Percentiles rank a stretch among this genome's conserved stretches.
Evolutionary conservation across 2,888 invertebrate species (phyloP).

Genomic region (Drosophila bunnanda): DNA sequence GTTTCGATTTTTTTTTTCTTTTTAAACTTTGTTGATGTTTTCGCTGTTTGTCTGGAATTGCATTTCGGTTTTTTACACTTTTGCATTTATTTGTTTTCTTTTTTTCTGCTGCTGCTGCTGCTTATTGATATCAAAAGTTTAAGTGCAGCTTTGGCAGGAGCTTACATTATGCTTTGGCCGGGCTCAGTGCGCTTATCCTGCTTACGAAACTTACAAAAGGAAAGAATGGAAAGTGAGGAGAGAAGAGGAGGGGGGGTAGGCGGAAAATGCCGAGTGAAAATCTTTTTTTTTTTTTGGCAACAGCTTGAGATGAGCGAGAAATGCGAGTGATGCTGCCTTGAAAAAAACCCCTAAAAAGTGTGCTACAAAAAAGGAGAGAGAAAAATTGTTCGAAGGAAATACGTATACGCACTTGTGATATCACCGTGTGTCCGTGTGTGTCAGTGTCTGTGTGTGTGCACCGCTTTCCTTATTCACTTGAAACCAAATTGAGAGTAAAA

Average conservation of each 20-base stretch:
- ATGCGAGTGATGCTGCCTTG: conserved; percentile 15
- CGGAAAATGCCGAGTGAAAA: conserved; percentile 23
- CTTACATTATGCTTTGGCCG: conserved; percentile 74
- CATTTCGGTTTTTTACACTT: conserved; percentile 27
- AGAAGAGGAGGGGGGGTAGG: neutral
- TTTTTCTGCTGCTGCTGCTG: conserved; percentile 5
- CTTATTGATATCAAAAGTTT: conserved; percentile 80
- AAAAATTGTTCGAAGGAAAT: neutral
- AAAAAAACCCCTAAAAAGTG: conserved; percentile 42
- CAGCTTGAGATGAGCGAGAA: conserved; percentile 46
- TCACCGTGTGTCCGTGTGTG: conserved; percentile 17
- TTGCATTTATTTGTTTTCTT: conserved; percentile 13
- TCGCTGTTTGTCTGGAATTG: conserved; percentile 16
- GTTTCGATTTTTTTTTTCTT: neutral
- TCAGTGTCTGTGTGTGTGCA: conserved; percentile 2
- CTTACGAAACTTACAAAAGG: conserved; percentile 52
- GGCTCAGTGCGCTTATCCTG: conserved; percentile 69
- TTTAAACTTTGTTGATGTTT: conserved; percentile 17
- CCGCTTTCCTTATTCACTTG: conserved; percentile 43
- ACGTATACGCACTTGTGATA: conserved; percentile 33
- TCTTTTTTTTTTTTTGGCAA: conserved; percentile 29
- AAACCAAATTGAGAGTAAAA: conserved; percentile 52
- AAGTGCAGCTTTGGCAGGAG: conserved; percentile 75
- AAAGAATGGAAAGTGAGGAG: neutral
- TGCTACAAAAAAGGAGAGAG: conserved; percentile 29